These are phyloP conservation scores for Xestia xanthographa DNA, from an alignment of 2,888 invertebrate species.

Conservation along the genomic window DNA sequence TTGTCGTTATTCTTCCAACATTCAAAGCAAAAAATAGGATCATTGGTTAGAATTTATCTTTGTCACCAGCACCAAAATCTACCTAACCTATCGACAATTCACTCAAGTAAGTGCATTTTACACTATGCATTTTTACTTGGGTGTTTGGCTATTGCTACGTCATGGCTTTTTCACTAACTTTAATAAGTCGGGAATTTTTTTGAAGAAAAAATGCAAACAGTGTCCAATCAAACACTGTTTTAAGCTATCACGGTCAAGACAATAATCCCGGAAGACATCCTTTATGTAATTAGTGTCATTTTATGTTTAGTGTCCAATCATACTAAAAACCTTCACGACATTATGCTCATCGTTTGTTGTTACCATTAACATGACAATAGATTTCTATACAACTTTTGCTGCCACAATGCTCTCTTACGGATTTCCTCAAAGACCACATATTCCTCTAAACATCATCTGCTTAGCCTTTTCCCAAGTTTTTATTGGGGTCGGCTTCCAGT, in stretches of 20 bases:
- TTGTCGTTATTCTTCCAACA: neutral
- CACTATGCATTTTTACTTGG: neutral
- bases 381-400: neutral
- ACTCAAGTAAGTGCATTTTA: neutral
- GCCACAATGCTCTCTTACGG: neutral
- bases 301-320: no score
- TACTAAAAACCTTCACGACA: no score
- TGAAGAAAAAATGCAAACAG: neutral
- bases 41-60: neutral
- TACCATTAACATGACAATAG: neutral
- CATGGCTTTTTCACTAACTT: neutral
- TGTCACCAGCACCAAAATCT: no score
- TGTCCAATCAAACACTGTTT: rapidly evolving
- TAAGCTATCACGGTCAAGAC: no score
- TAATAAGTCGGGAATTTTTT: neutral
- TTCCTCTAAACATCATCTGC: no score
- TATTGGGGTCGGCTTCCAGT: no score
- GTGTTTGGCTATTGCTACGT: neutral
- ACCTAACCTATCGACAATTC: neutral
- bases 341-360: neutral
- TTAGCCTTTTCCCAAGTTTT: no score
- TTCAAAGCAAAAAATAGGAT: neutral
- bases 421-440: neutral
- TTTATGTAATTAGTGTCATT: no score
- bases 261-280: no score